Evolutionary conservation across 1,140 invertebrate genomes (phyloP).

Genomic region (Lineus longissimus): DNA sequence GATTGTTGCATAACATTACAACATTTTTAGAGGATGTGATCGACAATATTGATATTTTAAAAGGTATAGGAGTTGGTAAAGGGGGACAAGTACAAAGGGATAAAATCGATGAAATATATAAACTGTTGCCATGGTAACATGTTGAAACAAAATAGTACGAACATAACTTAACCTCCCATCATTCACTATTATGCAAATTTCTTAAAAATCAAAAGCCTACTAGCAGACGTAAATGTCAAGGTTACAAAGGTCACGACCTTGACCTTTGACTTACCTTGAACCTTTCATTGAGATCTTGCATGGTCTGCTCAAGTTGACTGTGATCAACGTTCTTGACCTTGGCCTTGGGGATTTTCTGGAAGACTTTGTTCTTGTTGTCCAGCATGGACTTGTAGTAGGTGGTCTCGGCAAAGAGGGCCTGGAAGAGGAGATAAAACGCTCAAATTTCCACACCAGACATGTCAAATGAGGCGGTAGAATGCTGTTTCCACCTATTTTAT

Average conservation of each 20-base stretch:
- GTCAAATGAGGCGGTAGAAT: too few relatives aligned
- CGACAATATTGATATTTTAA: too few relatives aligned
- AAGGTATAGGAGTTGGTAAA: too few relatives aligned
- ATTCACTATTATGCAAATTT: not conserved
- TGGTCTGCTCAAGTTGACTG: constrained; percentile 64
- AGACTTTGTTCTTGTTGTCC: constrained; percentile 92
- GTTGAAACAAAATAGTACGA: too few relatives aligned
- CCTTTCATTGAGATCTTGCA: constrained; percentile 77
- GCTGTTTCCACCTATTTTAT: too few relatives aligned
- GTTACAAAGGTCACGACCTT: not conserved
- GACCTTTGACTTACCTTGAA: constrained; percentile 57
- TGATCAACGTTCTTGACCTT: constrained; percentile 70
- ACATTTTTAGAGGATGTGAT: too few relatives aligned
- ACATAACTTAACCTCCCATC: not conserved
- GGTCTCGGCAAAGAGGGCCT: constrained; percentile 78
- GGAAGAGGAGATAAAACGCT: too few relatives aligned
- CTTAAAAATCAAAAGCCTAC: not conserved
- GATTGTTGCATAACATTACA: too few relatives aligned
- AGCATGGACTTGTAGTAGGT: constrained; percentile 89
- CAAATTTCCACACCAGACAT: too few relatives aligned
- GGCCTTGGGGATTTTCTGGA: constrained; percentile 76
- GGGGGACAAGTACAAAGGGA: not conserved
- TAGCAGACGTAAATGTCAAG: too few relatives aligned
- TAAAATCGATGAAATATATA: too few relatives aligned
- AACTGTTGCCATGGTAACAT: constrained; percentile 5